Evolutionary conservation across 1,140 invertebrate species (phyloP), one percentile per base, ranked within the genome.

Genomic region (Lamellibrachia luymesi): DNA sequence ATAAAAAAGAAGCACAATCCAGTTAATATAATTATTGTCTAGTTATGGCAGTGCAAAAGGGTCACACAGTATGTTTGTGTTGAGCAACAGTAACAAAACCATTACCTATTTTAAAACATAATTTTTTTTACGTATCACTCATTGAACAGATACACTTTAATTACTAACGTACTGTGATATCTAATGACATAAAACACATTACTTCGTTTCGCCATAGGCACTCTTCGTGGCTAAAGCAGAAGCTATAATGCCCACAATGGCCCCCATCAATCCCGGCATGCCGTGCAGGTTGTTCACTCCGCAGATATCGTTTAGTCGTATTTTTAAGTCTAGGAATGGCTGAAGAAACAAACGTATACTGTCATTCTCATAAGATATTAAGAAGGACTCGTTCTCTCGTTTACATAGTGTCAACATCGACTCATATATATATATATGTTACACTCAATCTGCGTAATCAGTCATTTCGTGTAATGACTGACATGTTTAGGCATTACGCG

Each of bases 241-340:
- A 95, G 98, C 97, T 22, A 99, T 95, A 1, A 97, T 97, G 0
- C 98, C 98, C 50, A 98, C 97, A 90, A 99, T 95, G 90, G 97
- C 98, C 6, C 98, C 98, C 49, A 98, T 96, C 2, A 99, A 95
- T n/a, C 98, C 98, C 0, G 99, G 98, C 98, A 99, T 98, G 1
- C 98, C 99, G 95, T 99, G 99, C 17, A 99, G 97, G 96, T 99
- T 99, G 96, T 99, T 97, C 0, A 99, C 98, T 4, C 99, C 99
- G 95, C 98, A 99, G 2, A 98, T 99, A 95, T 99, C 99, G 95
- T 98, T 97, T 90, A 99, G 96, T 92, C 64, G 64, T 17, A 80
- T 80, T 80, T 17, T 80, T 2, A 0, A 17, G 64, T 80, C 64
- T 22, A 80, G 4, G 64, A 80, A 2, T 17, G 64, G 64, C 64